phyloP scores from a whole-genome alignment of 1,140 invertebrate genomes.

The Coboldia fuscipes region DNA sequence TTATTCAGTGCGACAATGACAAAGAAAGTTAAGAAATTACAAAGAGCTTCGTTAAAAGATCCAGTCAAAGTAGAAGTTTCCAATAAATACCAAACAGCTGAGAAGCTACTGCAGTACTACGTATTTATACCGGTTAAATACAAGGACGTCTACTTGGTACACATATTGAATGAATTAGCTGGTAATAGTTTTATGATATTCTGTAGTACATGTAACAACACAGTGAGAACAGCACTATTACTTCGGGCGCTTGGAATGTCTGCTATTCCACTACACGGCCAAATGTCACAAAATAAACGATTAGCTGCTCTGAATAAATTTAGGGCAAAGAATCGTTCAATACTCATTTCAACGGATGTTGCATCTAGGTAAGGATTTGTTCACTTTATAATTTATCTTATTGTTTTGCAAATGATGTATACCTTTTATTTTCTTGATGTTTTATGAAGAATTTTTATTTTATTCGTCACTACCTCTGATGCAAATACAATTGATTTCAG shows the following conservation, averaged over 20 bases:
- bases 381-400: background rate
- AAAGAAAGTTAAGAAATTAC: slow-evolving; percentile 91
- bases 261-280: slow-evolving; percentile 90
- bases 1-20: slow-evolving; percentile 97
- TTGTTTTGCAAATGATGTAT: too few relatives aligned
- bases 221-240: slow-evolving; percentile 69
- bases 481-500: background rate
- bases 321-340: slow-evolving; percentile 64
- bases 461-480: slow-evolving; percentile 2
- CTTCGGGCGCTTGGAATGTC: slow-evolving; percentile 71
- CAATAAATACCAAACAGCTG: slow-evolving; percentile 94
- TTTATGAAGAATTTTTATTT: too few relatives aligned
- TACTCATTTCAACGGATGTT: slow-evolving; percentile 93
- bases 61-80: slow-evolving; percentile 92
- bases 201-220: slow-evolving; percentile 83
- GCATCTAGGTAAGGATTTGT: slow-evolving; percentile 58
- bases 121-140: slow-evolving; percentile 91
- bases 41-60: slow-evolving; percentile 77
- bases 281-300: slow-evolving; percentile 90
- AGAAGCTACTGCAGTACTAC: slow-evolving; percentile 88
- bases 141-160: slow-evolving; percentile 95
- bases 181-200: slow-evolving; percentile 97
- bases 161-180: slow-evolving; percentile 86
- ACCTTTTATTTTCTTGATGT: background rate
- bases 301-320: slow-evolving; percentile 84